These are phyloP conservation scores for Pristionchus mayeri DNA, from an alignment of 2,888 invertebrate genomes.

Conservation along the genomic window DNA sequence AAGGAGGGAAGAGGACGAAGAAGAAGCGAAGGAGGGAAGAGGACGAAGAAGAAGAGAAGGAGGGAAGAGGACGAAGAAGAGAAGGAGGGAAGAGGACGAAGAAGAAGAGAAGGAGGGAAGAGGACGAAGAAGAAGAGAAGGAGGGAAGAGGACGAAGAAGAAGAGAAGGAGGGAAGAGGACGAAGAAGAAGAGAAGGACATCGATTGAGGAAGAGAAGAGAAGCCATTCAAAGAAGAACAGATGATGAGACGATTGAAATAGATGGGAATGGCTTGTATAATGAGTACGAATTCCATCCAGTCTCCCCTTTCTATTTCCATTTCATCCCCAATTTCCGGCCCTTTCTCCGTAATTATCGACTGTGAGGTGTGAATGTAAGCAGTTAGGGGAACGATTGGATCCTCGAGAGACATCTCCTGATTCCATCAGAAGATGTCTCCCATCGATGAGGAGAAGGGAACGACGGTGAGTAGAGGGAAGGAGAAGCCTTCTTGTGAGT, in stretches of 20 bases:
- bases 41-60: too few species aligned
- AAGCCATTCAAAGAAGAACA: background rate
- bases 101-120: too few species aligned
- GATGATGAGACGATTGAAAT: too few species aligned
- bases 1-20: too few species aligned
- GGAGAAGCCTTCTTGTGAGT: constrained; percentile 31
- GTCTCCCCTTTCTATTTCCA: background rate
- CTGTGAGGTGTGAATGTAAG: background rate
- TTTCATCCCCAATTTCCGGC: background rate
- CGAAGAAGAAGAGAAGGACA: background rate
- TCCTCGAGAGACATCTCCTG: background rate
- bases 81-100: too few species aligned
- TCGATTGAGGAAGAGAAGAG: background rate
- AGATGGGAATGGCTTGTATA: too few species aligned
- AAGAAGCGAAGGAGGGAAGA: too few species aligned
- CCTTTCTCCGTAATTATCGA: background rate
- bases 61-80: too few species aligned
- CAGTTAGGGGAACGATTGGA: background rate
- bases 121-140: too few species aligned
- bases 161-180: background rate
- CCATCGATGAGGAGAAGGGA: background rate
- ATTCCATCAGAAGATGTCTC: background rate
- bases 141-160: too few species aligned
- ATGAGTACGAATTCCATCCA: background rate
- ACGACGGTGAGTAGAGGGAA: background rate